Base-by-base conservation (phyloP, 2,888 invertebrate species). In the Metalampra italica region DNA sequence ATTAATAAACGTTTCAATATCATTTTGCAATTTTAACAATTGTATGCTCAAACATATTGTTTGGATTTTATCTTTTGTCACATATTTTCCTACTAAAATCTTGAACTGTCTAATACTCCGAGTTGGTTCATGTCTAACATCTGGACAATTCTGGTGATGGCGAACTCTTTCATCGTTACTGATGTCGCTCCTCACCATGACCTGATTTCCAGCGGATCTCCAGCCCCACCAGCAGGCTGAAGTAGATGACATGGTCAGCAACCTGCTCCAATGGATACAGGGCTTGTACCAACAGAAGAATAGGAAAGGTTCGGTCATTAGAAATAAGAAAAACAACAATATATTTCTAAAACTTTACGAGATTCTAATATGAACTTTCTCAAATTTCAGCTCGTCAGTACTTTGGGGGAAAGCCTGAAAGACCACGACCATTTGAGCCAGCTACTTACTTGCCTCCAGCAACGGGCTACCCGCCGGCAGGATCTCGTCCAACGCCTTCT, bases 191-290 rank as follows among this genome's bases (percentile, higher is more conserved):
- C 69, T 81, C 63, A 82, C 64, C 62, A 73, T 73, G 66, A 69
- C 65, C 63, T 80, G 68, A 57, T 79, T 88, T 90, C 62, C 87
- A 90, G 90, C 83, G 46, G 82, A 86, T 9, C 64, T 75, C 44
- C 75, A 82, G 50, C 75, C 83, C 42, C 78, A 78, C 46, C 82
- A 90, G 69, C 90, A 90, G 62, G 84, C 87, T 29, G 91, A 90
- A 57, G 91, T 92, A 46, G 94, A 94, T 68, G 92, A 93, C 71
- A 94, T 94, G 92, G 94, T 94, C 49, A 91, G 92, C 75, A 93
- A 94, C 70, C 92, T 94, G 59, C 91, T 94, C 51, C 92, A 93
- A 59, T 94, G 94, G 94, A 91, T 94, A 55, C 94, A 94, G 75
- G 93, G 92, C 58, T 91, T 93, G 52, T 93, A 94, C 70, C 90